These are phyloP conservation scores for Meandrusa payeni DNA, from an alignment of 2,888 invertebrate genomes.

Conservation along the genomic window DNA sequence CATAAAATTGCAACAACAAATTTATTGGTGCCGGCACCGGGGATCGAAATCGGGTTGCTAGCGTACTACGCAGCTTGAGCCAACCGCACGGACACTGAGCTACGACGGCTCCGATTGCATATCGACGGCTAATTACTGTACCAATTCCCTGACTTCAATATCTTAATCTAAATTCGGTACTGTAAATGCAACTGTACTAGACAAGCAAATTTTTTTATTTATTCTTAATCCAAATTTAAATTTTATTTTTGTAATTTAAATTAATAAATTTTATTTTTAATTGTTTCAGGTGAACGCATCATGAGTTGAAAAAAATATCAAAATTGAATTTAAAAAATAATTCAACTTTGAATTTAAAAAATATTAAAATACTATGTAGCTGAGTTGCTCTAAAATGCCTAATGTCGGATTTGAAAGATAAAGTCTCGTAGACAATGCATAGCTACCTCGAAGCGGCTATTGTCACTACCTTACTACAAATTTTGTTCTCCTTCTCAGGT, in stretches of 20 bases:
- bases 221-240: too few relatives aligned
- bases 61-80: too few relatives aligned
- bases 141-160: too few relatives aligned
- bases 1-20: too few relatives aligned
- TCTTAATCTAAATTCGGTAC: too few relatives aligned
- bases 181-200: too few relatives aligned
- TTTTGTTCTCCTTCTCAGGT: constrained; percentile 65
- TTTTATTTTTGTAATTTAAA: background rate
- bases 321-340: background rate
- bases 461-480: constrained; percentile 67
- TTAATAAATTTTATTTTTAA: constrained; percentile 17
- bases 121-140: constrained; percentile 11
- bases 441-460: constrained; percentile 64
- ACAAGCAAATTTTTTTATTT: too few relatives aligned
- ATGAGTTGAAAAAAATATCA: constrained; percentile 39
- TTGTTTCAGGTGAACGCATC: constrained; percentile 48
- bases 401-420: constrained; percentile 57
- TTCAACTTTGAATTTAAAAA: background rate
- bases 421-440: constrained; percentile 71
- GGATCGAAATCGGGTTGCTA: too few relatives aligned
- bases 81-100: too few relatives aligned
- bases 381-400: constrained; percentile 45
- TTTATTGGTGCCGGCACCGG: too few relatives aligned
- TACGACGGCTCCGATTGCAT: too few relatives aligned
- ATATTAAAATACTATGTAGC: constrained; percentile 17